A percentile compares a stretch with the other conserved stretches of the same genome.
These are phyloP conservation scores for Andrena hattorfiana DNA, from an alignment of 2,888 invertebrate species.

Conservation along the genomic window DNA sequence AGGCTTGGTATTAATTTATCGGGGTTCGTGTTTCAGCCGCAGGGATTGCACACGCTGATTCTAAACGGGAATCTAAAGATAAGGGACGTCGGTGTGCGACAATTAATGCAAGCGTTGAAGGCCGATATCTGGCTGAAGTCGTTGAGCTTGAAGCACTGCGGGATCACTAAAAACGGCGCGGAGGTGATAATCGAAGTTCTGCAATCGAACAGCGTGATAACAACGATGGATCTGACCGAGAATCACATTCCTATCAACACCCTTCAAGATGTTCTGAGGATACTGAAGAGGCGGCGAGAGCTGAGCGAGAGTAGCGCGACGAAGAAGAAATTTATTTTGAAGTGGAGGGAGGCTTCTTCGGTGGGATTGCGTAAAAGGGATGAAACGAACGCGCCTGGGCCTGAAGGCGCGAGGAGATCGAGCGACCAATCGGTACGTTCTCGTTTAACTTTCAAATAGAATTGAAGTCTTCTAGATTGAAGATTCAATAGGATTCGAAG, in stretches of 20 bases:
- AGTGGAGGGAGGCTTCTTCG: conserved; percentile 39
- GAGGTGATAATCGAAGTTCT: conserved; percentile 63
- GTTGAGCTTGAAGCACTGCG: conserved; percentile 69
- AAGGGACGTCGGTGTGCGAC: conserved; percentile 61
- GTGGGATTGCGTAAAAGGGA: neutral
- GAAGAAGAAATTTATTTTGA: conserved; percentile 36
- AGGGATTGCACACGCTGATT: conserved; percentile 67
- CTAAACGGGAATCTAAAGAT: conserved; percentile 70
- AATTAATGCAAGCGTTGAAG: conserved; percentile 55
- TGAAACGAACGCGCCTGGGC: neutral
- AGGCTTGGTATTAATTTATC: neutral
- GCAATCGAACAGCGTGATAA: conserved; percentile 64
- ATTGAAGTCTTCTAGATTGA: no score
- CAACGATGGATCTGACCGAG: conserved; percentile 61
- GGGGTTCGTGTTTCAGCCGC: conserved; percentile 39
- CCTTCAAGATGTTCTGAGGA: conserved; percentile 42
- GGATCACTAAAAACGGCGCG: conserved; percentile 63
- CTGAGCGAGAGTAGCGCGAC: conserved; percentile 39
- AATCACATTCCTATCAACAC: conserved; percentile 64
- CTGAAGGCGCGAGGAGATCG: neutral
- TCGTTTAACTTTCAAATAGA: neutral
- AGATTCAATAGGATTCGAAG: neutral
- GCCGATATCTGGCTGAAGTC: conserved; percentile 70
- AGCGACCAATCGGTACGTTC: conserved; percentile 20
- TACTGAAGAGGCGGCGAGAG: conserved; percentile 59